Evolutionary conservation across 2,797 vertebrate species (phyloP).

Genomic region (Mycteria americana): DNA sequence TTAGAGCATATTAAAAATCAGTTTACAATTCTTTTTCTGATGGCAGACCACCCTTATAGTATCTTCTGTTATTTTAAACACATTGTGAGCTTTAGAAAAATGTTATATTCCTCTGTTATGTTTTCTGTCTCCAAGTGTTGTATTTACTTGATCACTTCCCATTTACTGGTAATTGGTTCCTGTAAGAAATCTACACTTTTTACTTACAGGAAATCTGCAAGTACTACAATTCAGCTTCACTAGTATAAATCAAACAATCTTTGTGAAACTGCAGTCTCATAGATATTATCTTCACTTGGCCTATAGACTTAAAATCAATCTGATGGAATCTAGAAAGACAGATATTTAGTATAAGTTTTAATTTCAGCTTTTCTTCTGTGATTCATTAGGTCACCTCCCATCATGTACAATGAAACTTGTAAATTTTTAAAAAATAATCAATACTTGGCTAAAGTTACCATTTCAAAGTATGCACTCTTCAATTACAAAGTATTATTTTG

Average conservation of each 20-base stretch:
- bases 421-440: neutral
- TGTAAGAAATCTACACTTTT: conserved; percentile 43
- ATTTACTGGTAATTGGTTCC: conserved; percentile 49
- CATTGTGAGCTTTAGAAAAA: neutral
- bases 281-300: neutral
- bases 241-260: neutral
- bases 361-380: neutral
- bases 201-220: neutral
- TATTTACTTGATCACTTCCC: conserved; percentile 41
- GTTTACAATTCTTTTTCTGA: neutral
- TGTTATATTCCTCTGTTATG: neutral
- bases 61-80: neutral
- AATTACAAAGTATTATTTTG: neutral
- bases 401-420: neutral
- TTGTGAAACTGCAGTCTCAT: neutral
- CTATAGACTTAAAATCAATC: neutral
- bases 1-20: neutral
- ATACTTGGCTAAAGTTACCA: neutral
- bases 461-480: neutral
- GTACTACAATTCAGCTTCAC: neutral
- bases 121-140: conserved; percentile 25
- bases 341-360: neutral
- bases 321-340: neutral
- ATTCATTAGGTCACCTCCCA: neutral
- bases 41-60: neutral